Evolutionary conservation across 2,797 vertebrate genomes (phyloP).

Genomic region (Urocyon cinereoargenteus): DNA sequence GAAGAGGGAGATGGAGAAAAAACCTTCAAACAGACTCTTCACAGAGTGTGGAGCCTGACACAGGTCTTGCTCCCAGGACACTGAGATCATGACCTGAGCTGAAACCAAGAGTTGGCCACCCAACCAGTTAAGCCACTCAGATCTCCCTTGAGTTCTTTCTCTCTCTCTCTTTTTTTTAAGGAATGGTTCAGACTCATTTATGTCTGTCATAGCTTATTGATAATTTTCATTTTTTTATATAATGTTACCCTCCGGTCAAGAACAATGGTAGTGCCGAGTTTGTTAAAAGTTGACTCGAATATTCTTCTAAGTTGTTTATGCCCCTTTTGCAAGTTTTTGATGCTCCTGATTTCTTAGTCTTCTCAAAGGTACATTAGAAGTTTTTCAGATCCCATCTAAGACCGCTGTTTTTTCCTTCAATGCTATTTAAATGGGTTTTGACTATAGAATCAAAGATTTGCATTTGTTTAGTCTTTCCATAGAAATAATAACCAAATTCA

Average conservation of each 20-base stretch:
- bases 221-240: background rate
- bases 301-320: background rate
- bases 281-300: background rate
- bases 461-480: background rate
- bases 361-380: background rate
- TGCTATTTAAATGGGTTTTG: background rate
- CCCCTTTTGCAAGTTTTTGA: background rate
- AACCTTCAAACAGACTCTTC: background rate
- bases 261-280: background rate
- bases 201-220: background rate
- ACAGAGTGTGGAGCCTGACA: background rate
- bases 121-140: background rate
- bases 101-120: background rate
- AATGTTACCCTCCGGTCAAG: background rate
- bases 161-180: background rate
- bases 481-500: background rate
- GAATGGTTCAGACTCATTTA: background rate
- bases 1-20: background rate
- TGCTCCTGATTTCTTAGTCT: conserved; percentile 17
- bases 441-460: background rate
- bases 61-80: background rate
- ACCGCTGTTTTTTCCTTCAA: background rate
- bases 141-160: background rate
- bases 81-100: background rate
- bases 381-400: background rate